Evolutionary conservation across 2,113 vertebrate genomes (phyloP).

Genomic region (Ammodytes marinus): DNA sequence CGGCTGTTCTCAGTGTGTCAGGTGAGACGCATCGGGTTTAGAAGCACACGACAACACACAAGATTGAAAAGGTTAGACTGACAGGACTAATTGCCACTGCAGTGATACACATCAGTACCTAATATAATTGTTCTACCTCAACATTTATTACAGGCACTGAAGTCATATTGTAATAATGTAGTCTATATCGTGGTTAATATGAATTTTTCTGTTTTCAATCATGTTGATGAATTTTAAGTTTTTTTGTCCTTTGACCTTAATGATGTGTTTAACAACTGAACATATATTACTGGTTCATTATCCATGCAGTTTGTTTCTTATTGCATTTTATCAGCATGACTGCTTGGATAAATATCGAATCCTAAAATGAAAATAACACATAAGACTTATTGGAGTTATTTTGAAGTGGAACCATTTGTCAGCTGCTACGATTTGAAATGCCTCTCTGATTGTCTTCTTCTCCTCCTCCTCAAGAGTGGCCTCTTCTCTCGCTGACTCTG

Average conservation of each 20-base stretch:
- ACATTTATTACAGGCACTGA: neutral
- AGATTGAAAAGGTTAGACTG: neutral
- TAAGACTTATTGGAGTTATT: no score
- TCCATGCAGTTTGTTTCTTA: no score
- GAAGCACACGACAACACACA: neutral
- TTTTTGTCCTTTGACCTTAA: neutral
- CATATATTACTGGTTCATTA: no score
- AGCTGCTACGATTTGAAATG: neutral
- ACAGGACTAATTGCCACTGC: neutral
- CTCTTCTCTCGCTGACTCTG: constrained; percentile 55
- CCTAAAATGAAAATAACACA: no score
- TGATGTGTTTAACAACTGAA: neutral
- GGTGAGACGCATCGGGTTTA: constrained; percentile 60
- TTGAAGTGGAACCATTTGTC: neutral
- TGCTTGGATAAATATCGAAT: no score
- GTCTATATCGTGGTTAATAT: neutral
- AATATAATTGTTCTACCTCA: neutral
- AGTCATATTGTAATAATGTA: neutral
- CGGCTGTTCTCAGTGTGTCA: constrained; percentile 57
- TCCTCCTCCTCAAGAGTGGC: constrained; percentile 43
- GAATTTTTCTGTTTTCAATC: neutral
- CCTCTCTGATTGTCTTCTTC: neutral
- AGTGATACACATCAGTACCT: neutral
- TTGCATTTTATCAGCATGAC: no score
- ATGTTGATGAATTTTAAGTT: neutral